Base-by-base conservation (phyloP, 2,113 vertebrate species). In the Cyrtonyx montezumae region DNA sequence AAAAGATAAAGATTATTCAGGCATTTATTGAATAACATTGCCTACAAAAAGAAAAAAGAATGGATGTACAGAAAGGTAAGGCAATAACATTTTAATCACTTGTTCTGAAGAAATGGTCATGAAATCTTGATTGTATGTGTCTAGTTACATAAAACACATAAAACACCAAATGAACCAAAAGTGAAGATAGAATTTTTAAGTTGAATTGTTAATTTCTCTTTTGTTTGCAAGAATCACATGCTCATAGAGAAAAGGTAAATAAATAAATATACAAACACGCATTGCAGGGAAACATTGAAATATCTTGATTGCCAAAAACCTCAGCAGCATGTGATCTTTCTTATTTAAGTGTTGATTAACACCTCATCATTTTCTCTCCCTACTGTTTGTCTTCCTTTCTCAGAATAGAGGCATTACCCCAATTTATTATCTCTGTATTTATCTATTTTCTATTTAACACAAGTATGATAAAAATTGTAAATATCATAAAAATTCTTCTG, bases 201-300 rank as follows among this genome's bases (percentile, higher is more conserved):
- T 5, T 70, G 46, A 15, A 17, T 59, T 77, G 87, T 79, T 28
- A 40, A 45, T 67, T 70, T 86, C 10, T 68, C 11, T 43, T 26
- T 25, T 58, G 16, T 58, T 88, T 80, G 6, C 11, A n/a, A 15
- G 36, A 87, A 65, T 23, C 56, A 65, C 42, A 79, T 30, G 18
- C 8, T 69, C 8, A 58, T 73, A 21, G 0, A 1, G 0, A 61
- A 79, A 56, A 37, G 49, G 42, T n/a, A 62, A 42, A 37, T 40
- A n/a, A 40, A 6, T 58, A 0, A 0, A 13, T 49, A 76, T 68
- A n/a, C 8, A 78, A 26, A 23, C 30, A 45, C 0, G 21, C 2
- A 30, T 68, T 69, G 8, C 13, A 83, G 11, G 12, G 3, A 45
- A 87, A 78, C 23, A 63, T 9, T 18, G 22, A 20, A 87, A 67